Evolutionary conservation across 2,888 invertebrate genomes (phyloP).

Genomic region (Drosophila helvetica): DNA sequence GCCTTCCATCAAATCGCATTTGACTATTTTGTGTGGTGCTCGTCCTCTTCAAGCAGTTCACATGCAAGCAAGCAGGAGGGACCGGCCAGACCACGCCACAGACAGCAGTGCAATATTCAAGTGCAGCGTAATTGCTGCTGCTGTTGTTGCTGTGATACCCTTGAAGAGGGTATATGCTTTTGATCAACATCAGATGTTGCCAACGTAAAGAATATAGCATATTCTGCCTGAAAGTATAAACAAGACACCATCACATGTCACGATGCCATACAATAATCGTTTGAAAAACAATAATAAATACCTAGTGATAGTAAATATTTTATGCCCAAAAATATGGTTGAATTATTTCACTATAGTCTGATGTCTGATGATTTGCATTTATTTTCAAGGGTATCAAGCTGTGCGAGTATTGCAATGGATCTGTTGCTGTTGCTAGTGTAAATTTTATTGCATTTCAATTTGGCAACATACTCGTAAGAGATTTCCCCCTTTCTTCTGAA

Average conservation of each 20-base stretch:
- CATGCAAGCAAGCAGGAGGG: not conserved
- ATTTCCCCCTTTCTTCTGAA: constrained; percentile 57
- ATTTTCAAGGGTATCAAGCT: not conserved
- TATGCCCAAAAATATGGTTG: no score
- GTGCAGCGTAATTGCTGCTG: constrained; percentile 57
- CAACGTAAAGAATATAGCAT: not conserved
- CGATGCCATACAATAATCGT: no score
- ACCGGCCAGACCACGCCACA: not conserved
- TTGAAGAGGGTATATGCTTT: not conserved
- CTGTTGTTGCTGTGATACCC: constrained; percentile 37
- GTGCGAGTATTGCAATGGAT: not conserved
- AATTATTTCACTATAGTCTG: not conserved
- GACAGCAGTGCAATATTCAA: constrained; percentile 34
- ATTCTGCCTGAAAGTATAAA: no score
- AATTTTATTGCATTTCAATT: constrained; percentile 80
- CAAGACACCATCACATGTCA: no score
- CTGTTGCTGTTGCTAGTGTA: constrained; percentile 75
- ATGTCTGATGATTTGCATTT: not conserved
- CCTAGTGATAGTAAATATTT: not conserved
- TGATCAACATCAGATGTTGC: not conserved
- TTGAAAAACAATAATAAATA: no score
- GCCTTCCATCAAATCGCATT: not conserved
- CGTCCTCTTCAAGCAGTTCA: constrained; percentile 32
- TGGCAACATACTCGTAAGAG: constrained; percentile 57
- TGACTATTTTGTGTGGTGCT: constrained; percentile 60